Evolutionary conservation across 2,888 invertebrate species (phyloP).

Genomic region (Pyrrhosoma nymphula): DNA sequence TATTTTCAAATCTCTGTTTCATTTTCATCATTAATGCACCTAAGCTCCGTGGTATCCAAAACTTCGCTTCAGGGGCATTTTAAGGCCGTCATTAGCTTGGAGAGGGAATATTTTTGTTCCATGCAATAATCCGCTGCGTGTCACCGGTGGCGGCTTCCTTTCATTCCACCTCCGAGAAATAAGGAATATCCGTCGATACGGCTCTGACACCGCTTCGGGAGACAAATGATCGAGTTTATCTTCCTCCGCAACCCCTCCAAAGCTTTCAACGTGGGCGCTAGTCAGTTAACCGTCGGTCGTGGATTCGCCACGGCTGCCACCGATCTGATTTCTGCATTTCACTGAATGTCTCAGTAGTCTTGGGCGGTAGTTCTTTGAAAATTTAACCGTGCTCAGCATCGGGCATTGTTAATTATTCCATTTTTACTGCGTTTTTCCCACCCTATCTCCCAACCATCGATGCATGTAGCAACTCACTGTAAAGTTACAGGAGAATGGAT

Average conservation of each 20-base stretch:
- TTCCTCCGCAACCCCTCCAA: neutral
- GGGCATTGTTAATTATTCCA: neutral
- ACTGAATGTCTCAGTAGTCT: neutral
- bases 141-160: neutral
- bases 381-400: neutral
- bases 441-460: neutral
- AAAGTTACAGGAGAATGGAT: too few species aligned
- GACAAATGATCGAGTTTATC: neutral
- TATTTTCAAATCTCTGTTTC: neutral
- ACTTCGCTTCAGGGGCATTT: neutral
- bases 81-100: neutral
- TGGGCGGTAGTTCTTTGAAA: neutral
- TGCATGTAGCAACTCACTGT: neutral
- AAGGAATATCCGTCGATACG: neutral
- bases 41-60: neutral
- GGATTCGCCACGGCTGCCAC: neutral
- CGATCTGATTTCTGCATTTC: neutral
- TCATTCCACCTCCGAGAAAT: neutral
- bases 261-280: neutral
- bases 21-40: neutral
- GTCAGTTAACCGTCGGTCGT: neutral
- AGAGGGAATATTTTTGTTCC: constrained; percentile 4
- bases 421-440: neutral
- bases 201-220: neutral
- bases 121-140: neutral